A percentile compares a stretch with the other conserved stretches of the same genome.
phyloP scores from a whole-genome alignment of 2,113 vertebrate species.

The Hemiscyllium ocellatum region DNA sequence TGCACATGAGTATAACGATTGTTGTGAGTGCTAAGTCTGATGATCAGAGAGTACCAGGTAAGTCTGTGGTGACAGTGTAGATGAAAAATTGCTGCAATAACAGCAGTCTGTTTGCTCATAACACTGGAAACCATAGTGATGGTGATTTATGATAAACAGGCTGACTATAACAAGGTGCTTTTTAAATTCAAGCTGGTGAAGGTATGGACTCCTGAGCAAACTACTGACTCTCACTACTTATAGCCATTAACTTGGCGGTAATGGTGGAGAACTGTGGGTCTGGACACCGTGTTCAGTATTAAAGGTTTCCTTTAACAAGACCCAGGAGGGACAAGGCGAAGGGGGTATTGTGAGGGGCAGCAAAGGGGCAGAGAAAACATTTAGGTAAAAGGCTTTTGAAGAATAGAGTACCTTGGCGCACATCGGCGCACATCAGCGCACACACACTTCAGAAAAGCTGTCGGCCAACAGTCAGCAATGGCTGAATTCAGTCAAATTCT shows the following conservation, averaged over 20 bases:
- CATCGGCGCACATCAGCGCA: neutral
- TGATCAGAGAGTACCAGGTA: neutral
- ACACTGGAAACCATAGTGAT: neutral
- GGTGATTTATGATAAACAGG: neutral
- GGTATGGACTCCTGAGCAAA: neutral
- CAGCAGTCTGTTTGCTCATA: neutral
- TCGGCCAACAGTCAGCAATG: neutral
- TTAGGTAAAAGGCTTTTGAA: neutral
- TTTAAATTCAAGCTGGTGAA: neutral
- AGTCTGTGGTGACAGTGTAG: neutral
- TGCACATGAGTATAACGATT: neutral
- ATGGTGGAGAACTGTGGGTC: neutral
- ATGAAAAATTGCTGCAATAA: neutral
- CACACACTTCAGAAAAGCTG: neutral
- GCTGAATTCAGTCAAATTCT: neutral
- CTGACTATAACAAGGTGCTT: neutral
- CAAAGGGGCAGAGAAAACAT: neutral
- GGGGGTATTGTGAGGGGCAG: too few relatives aligned
- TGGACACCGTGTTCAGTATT: neutral
- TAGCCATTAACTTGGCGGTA: neutral
- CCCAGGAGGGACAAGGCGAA: neutral
- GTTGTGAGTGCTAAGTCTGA: neutral
- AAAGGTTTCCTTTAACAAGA: neutral
- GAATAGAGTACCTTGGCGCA: neutral
- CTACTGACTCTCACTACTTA: neutral